These are phyloP conservation scores for Podarcis lilfordi DNA, from an alignment of 2,797 vertebrate species.

Conservation along the genomic window DNA sequence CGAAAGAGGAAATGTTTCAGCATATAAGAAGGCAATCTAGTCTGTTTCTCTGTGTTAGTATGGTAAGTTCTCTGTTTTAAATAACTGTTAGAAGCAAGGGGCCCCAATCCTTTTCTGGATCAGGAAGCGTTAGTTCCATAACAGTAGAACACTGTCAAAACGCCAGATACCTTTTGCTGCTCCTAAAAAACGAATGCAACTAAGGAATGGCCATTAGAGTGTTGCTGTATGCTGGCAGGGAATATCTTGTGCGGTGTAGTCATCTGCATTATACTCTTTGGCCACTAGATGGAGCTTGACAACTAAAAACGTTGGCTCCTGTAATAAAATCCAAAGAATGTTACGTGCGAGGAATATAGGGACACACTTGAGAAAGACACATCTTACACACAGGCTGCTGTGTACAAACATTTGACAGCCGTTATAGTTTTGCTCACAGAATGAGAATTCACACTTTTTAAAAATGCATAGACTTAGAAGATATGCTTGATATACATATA, in stretches of 20 bases:
- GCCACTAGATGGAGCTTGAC: conserved; percentile 27
- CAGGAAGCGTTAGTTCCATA: neutral
- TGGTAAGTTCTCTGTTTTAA: neutral
- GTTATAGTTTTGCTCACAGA: neutral
- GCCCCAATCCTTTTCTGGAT: too few species aligned
- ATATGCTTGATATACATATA: neutral
- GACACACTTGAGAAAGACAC: neutral
- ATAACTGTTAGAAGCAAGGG: neutral
- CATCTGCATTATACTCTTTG: neutral
- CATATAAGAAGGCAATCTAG: neutral
- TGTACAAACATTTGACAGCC: neutral
- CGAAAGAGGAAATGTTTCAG: neutral
- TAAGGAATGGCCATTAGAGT: neutral
- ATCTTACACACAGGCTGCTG: neutral
- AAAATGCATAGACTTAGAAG: neutral
- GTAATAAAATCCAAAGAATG: neutral
- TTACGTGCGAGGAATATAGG: neutral
- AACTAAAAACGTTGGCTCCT: neutral
- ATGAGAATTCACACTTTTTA: neutral
- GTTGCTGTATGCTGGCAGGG: neutral
- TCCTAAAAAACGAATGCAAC: neutral
- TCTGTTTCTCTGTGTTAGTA: neutral
- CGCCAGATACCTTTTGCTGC: neutral
- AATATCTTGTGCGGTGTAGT: neutral
- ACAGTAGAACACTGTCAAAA: neutral